A percentile compares a stretch with the other conserved stretches of the same genome.
Conservation (phyloP, 2,113 vertebrate genomes). For the Equus przewalskii region DNA sequence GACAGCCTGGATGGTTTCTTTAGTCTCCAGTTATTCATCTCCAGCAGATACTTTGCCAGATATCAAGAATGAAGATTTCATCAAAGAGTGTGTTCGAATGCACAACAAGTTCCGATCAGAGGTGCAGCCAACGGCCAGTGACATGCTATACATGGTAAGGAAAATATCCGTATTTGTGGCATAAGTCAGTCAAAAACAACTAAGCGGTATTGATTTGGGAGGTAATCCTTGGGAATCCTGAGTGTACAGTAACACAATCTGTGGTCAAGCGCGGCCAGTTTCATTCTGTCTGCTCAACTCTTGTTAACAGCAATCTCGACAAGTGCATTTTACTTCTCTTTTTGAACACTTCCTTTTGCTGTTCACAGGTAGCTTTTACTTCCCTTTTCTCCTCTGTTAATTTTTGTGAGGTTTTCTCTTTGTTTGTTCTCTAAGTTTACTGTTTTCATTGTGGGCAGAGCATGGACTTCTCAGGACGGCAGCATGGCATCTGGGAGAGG, state of each 20-base stretch:
- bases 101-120: conserved; percentile 81
- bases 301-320: not conserved
- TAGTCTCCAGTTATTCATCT: not conserved
- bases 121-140: conserved; percentile 72
- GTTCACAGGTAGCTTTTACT: not conserved
- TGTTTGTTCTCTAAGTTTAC: not conserved
- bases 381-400: not conserved
- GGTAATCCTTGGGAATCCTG: not conserved
- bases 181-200: not conserved
- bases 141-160: conserved; percentile 86
- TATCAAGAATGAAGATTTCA: conserved; percentile 76
- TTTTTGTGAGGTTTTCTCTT: not conserved
- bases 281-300: too few relatives aligned
- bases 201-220: not conserved
- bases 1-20: conserved; percentile 11
- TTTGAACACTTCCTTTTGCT: not conserved
- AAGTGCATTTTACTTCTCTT: not conserved
- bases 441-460: not conserved
- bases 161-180: not conserved
- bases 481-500: not conserved
- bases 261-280: not conserved
- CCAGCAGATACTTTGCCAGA: conserved; percentile 52
- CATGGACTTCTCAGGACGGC: not conserved
- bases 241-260: not conserved
- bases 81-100: conserved; percentile 68